These are phyloP conservation scores for Leptinotarsa haldemani DNA, from an alignment of 2,888 invertebrate species.

Conservation along the genomic window DNA sequence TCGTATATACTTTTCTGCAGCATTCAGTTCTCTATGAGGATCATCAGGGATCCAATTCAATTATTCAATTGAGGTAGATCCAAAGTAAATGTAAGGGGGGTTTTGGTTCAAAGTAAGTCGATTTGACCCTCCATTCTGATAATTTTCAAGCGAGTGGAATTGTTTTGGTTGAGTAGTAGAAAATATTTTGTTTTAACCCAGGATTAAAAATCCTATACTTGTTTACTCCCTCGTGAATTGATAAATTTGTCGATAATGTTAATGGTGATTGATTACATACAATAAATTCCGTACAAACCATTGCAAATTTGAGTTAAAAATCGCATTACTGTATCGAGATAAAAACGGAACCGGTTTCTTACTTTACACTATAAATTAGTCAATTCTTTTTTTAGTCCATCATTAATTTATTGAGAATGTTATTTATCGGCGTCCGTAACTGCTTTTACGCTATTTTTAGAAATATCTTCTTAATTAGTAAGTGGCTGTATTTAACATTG, in stretches of 20 bases:
- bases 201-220: too few species aligned
- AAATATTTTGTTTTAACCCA: too few species aligned
- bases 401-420: conserved; percentile 35
- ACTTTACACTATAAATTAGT: conserved; percentile 30
- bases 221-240: too few species aligned
- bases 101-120: too few species aligned
- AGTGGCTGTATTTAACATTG: conserved; percentile 32
- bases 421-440: conserved; percentile 32
- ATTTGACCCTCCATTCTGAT: background rate
- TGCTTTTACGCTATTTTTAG: conserved; percentile 34
- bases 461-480: conserved; percentile 39
- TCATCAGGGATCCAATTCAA: too few species aligned
- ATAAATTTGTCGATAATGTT: too few species aligned
- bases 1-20: too few species aligned
- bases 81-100: too few species aligned
- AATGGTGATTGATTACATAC: background rate
- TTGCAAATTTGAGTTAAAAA: background rate
- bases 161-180: too few species aligned
- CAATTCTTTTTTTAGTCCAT: conserved; percentile 31
- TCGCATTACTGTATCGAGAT: background rate
- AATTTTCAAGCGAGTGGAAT: background rate
- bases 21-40: too few species aligned
- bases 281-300: background rate
- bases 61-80: too few species aligned
- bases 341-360: conserved; percentile 9